Conservation (phyloP, 2,113 vertebrate genomes). For the Hirundichthys speculiger region DNA sequence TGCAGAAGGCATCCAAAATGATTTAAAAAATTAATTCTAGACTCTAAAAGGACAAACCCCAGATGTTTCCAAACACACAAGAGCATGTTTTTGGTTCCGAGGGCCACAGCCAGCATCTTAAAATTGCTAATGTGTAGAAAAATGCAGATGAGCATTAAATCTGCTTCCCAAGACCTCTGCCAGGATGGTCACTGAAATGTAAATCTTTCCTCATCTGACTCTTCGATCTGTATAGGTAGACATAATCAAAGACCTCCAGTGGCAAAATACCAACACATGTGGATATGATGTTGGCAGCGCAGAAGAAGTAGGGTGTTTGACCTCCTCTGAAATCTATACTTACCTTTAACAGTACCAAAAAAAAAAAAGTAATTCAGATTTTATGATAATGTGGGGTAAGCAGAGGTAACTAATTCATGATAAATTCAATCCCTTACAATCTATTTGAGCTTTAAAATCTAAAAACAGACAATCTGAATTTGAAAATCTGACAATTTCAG, state of each 20-base stretch:
- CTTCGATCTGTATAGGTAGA: constrained; percentile 46
- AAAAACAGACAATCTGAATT: no score
- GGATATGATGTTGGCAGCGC: constrained; percentile 32
- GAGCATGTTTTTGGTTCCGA: neutral
- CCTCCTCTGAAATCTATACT: neutral
- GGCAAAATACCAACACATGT: constrained; percentile 44
- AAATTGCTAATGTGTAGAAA: neutral
- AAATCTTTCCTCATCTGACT: constrained; percentile 30
- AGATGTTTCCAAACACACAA: neutral
- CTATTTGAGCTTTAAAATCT: no score
- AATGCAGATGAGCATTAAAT: neutral
- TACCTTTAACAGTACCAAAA: neutral
- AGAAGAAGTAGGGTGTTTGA: constrained; percentile 2
- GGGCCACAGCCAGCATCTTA: neutral
- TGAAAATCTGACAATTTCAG: no score
- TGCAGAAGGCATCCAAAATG: neutral
- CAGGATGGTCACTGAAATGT: constrained; percentile 8
- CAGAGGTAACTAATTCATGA: no score
- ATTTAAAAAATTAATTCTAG: neutral
- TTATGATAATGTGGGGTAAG: no score
- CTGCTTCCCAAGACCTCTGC: constrained; percentile 5
- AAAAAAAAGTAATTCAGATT: no score
- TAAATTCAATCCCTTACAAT: no score
- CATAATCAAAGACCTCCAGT: constrained; percentile 52
- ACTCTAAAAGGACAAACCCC: neutral